Percentiles rank a stretch among this genome's conserved stretches.
Evolutionary conservation across 1,140 invertebrate genomes (phyloP).

Genomic region (Episyrphus balteatus): DNA sequence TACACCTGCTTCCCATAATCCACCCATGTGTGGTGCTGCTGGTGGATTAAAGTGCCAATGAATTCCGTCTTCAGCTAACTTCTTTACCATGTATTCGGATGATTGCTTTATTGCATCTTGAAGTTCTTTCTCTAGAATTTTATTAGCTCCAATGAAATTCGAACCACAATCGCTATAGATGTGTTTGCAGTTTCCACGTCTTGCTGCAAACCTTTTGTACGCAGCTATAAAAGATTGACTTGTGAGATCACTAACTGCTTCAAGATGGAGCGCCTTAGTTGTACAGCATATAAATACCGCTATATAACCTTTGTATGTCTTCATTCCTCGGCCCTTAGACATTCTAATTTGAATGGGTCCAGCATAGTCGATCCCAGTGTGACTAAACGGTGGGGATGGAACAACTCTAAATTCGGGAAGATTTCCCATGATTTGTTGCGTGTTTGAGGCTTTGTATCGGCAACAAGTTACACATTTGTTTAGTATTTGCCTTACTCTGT

Average conservation of each 20-base stretch:
- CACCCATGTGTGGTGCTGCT: no score
- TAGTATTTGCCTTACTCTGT: no score
- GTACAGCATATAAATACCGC: conserved; percentile 13
- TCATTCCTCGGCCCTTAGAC: conserved; percentile 9
- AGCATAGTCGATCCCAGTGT: conserved; percentile 19
- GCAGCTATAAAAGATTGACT: conserved; percentile 21
- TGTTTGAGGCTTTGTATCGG: no score
- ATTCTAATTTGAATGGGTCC: conserved; percentile 11
- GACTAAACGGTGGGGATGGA: conserved; percentile 15
- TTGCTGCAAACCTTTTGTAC: conserved; percentile 19
- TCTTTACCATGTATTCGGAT: no score
- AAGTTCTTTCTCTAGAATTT: neutral
- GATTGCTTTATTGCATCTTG: no score
- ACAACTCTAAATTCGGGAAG: conserved; percentile 7
- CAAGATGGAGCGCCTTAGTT: conserved; percentile 16
- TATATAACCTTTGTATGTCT: conserved; percentile 15
- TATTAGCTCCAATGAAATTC: neutral
- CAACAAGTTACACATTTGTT: no score
- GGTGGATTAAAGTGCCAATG: no score
- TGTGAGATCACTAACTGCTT: conserved; percentile 13
- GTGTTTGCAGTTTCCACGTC: conserved; percentile 10
- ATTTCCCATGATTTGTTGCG: neutral
- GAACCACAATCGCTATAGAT: neutral
- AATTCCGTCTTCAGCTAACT: no score
- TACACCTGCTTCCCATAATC: no score